Evolutionary conservation across 2,113 vertebrate genomes (phyloP).

Genomic region (Ctenodactylus gundi): DNA sequence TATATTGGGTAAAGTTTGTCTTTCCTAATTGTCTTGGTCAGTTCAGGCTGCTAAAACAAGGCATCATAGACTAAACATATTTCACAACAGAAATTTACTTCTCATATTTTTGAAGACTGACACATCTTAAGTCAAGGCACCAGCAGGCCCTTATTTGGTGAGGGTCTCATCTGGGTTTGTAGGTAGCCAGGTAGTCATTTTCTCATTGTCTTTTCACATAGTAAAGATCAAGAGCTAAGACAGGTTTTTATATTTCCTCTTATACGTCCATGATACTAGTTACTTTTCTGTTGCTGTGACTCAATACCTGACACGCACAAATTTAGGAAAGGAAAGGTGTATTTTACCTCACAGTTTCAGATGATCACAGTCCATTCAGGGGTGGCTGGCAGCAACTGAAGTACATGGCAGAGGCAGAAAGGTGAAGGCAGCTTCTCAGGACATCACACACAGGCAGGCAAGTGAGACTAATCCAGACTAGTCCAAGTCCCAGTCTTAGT

Average conservation of each 20-base stretch:
- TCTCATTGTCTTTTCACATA: not conserved
- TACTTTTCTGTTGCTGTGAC: too few relatives aligned
- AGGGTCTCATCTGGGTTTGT: not conserved
- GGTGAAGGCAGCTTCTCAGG: too few relatives aligned
- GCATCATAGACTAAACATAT: not conserved
- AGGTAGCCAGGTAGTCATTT: not conserved
- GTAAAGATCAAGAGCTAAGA: not conserved
- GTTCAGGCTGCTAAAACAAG: not conserved
- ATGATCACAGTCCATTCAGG: too few relatives aligned
- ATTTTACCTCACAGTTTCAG: too few relatives aligned
- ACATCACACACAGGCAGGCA: too few relatives aligned
- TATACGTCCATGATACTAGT: not conserved
- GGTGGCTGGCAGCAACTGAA: too few relatives aligned
- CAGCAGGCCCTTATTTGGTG: not conserved
- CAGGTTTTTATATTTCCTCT: not conserved
- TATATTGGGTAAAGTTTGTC: not conserved
- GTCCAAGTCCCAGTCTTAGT: too few relatives aligned
- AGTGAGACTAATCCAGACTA: too few relatives aligned
- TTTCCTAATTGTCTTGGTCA: not conserved
- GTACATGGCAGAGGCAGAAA: too few relatives aligned
- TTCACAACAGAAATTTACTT: not conserved
- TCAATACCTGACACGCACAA: too few relatives aligned
- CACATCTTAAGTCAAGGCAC: not conserved
- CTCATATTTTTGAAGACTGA: not conserved
- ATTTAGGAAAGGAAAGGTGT: too few relatives aligned